These are phyloP conservation scores for Nothobranchius furzeri DNA, from an alignment of 2,113 vertebrate genomes.

Conservation along the genomic window DNA sequence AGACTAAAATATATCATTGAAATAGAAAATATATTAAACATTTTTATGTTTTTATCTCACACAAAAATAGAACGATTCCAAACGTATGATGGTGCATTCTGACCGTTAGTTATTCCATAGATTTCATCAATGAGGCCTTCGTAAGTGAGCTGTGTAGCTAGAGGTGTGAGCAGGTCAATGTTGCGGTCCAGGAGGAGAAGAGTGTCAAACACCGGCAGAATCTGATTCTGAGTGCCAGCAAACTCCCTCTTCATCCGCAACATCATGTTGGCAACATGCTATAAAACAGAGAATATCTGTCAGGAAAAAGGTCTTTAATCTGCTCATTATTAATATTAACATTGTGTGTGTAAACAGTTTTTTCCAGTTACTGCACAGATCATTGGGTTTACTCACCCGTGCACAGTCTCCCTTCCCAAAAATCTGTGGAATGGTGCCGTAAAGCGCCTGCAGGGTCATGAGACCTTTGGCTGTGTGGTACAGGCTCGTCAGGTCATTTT, in stretches of 20 bases:
- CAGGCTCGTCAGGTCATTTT: conserved; percentile 96
- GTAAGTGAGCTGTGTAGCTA: conserved; percentile 95
- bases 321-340: too few species aligned
- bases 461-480: conserved; percentile 97
- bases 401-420: conserved; percentile 97
- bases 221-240: conserved; percentile 90
- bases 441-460: conserved; percentile 94
- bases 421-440: conserved; percentile 96
- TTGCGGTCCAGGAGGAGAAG: conserved; percentile 94
- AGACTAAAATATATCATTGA: not conserved
- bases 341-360: not conserved
- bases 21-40: too few species aligned
- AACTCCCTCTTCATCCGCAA: conserved; percentile 97
- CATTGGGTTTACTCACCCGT: conserved; percentile 79
- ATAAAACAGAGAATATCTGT: conserved; percentile 14
- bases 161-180: conserved; percentile 89
- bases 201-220: conserved; percentile 93
- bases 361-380: not conserved
- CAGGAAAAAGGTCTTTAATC: not conserved
- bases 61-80: too few species aligned
- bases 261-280: conserved; percentile 99
- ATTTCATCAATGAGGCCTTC: conserved; percentile 98
- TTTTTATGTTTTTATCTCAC: too few species aligned
- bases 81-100: conserved; percentile 25
- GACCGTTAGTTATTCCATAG: conserved; percentile 95